Base-by-base conservation (phyloP, 2,888 invertebrate genomes). In the Coremacera marginata region DNA sequence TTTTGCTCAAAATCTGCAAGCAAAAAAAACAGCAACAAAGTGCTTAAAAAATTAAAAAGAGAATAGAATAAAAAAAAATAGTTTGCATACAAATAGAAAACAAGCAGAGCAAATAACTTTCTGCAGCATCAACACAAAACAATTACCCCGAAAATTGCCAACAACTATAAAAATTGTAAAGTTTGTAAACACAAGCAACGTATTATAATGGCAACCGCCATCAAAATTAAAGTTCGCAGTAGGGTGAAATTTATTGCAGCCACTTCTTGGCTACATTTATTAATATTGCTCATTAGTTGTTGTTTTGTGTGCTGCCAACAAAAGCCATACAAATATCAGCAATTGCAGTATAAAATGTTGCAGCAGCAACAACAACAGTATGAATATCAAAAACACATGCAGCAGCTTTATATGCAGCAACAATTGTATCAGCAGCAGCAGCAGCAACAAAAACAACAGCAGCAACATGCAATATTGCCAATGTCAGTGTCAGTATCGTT, bases 311-410 rank as follows among this genome's bases (percentile, higher is more conserved):
- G 27, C 4, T 25, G 44, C n/a, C 78, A 75, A 14, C 79, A 79
- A 49, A 73, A 73, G 16, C 76, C 79, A 25, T 81, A 80, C 49
- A 72, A 77, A 60, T 76, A 77, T 71, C 82, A 82, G 52, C 81
- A 82, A 76, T 73, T 82, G 77, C 81, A 82, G 57, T 82, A 80
- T 80, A 80, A 82, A 79, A 80, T 80, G 79, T 78, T 80, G 70
- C 81, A 81, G 70, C 80, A 78, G 44, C 78, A 72, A 22, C 72
- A 81, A 52, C 79, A 82, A 60, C 80, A 82, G 75, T 80, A 78
- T 60, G 79, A 81, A 70, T 82, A 80, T 78, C 80, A 82, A 25
- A 80, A 82, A 9, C 82, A 82, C 22, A 74, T 80, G 76, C 80
- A 81, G 16, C 82, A 80, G 44, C 27, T 72, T 1, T 52, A 72